Base-by-base conservation (phyloP, 2,797 vertebrate genomes). In the Sebastes steindachneri region DNA sequence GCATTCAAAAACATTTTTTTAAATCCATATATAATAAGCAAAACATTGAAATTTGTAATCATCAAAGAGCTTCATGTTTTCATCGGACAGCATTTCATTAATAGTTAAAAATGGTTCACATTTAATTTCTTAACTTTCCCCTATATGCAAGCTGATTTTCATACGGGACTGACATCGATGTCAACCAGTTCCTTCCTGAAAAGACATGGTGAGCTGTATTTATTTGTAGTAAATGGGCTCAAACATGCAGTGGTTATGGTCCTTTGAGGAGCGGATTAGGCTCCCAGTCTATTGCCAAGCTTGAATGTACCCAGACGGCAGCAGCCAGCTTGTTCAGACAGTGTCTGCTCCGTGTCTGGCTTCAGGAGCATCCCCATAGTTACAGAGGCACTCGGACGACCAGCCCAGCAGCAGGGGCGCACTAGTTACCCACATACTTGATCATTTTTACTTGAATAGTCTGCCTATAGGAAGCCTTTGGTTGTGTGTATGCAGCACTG, bases 291-390 rank as follows among this genome's bases (percentile, higher is more conserved):
- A 64, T 82, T 79, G 68, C 75, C 63, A 62, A 37, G 75, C 71
- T 14, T 29, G 53, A 89, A 62, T 66, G 80, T 86, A 74, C 55
- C 76, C 87, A 89, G 92, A 83, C 80, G 75, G 31, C 74, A 69
- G 79, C 71, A 86, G 76, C 80, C 58, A 82, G 84, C 82, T 80
- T 51, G 41, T 29, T 15, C 85, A 88, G 84, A 88, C 90, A 31
- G 26, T 73, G 92, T 93, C 89, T 85, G 88, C 82, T 80, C 82
- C 62, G 26, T 84, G 92, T 94, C 93, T 95, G 88, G 80, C 59
- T 93, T 86, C 80, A 88, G 84, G 74, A 87, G 81, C 83, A 79
- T 95, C 89, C 82, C 92, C 89, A 91, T 92, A 92, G 94, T 92
- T 90, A 92, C 90, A 21, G 10, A 72, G 57, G 72, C 75, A 55